These are phyloP conservation scores for Elymnias hypermnestra DNA, from an alignment of 1,140 invertebrate species.

Conservation along the genomic window DNA sequence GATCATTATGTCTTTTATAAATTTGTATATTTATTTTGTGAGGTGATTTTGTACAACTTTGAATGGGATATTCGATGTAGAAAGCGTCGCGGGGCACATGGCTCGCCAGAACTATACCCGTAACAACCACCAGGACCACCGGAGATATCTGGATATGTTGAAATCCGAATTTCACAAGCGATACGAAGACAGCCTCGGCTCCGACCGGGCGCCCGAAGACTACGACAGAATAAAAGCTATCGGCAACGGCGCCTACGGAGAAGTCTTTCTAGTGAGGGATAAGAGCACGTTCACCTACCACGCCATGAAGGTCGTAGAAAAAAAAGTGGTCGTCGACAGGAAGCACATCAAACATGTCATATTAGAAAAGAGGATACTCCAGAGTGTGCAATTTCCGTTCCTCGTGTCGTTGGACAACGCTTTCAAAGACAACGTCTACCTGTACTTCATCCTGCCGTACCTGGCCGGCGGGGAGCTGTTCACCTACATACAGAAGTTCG, in stretches of 20 bases:
- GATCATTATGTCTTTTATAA: background rate
- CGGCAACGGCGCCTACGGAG: conserved; percentile 93
- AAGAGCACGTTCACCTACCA: conserved; percentile 79
- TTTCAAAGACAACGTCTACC: conserved; percentile 91
- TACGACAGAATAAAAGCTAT: conserved; percentile 76
- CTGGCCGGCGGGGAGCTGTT: conserved; percentile 91
- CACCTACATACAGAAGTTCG: conserved; percentile 82
- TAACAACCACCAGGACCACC: conserved; percentile 52
- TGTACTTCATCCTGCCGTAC: conserved; percentile 90
- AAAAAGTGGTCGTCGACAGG: conserved; percentile 88
- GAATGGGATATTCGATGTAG: background rate
- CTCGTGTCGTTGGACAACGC: conserved; percentile 85
- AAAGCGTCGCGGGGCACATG: conserved; percentile 30
- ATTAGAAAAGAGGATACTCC: conserved; percentile 90
- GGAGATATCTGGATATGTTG: conserved; percentile 49
- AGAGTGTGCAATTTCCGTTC: conserved; percentile 89
- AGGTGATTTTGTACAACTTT: background rate
- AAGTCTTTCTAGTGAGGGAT: conserved; percentile 89
- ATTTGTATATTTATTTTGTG: background rate
- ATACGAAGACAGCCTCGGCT: conserved; percentile 26
- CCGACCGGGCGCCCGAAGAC: conserved; percentile 31
- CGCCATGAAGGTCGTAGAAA: conserved; percentile 95
- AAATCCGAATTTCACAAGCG: conserved; percentile 52
- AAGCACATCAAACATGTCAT: conserved; percentile 90
- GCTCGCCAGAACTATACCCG: conserved; percentile 37